Base-by-base conservation (phyloP, 2,888 invertebrate species). In the Tipula lateralis region DNA sequence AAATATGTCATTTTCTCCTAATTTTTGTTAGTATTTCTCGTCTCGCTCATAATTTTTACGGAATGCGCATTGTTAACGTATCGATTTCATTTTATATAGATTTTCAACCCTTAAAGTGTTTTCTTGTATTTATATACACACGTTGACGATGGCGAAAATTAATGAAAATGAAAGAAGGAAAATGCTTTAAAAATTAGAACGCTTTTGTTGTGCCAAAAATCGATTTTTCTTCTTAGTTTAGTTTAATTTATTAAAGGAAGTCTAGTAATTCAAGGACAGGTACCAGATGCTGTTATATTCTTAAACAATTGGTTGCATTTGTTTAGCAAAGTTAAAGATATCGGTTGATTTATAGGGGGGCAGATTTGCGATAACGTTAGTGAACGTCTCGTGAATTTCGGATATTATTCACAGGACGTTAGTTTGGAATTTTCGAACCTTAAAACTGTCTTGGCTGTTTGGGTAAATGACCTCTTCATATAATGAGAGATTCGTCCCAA, bases 151-250 rank as follows among this genome's bases (percentile, higher is more conserved):
- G 19, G 66, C 24, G 66, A 66, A 66, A 66, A 66, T 66, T 66
- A 66, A 66, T 66, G 66, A 66, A 66, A 66, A 66, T 66, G 66
- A 66, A 66, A 66, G 66, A 66, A 66, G 66, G 24, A 66, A 66
- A 66, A 66, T 66, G 66, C 66, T 66, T 66, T 66, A 66, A 66
- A n/a, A 66, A 24, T 66, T 66, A 66, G 66, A 24, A n/a, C 24
- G 66, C 66, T 66, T 24, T 66, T 66, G 66, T 66, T 66, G 66
- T 3, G 24, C 24, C n/a, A 66, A 66, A 66, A 66, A 66, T 66
- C 66, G 66, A 66, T 66, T 66, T 66, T 24, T 66, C 66, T 66
- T 66, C 66, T 66, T 66, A 66, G 24, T 24, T 66, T 66, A 12
- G 24, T 66, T 66, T 66, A 66, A 66, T 66, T 66, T 66, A 66